These are phyloP conservation scores for Anguilla pacifica DNA, from an alignment of 2,797 vertebrate genomes.

Conservation along the genomic window DNA sequence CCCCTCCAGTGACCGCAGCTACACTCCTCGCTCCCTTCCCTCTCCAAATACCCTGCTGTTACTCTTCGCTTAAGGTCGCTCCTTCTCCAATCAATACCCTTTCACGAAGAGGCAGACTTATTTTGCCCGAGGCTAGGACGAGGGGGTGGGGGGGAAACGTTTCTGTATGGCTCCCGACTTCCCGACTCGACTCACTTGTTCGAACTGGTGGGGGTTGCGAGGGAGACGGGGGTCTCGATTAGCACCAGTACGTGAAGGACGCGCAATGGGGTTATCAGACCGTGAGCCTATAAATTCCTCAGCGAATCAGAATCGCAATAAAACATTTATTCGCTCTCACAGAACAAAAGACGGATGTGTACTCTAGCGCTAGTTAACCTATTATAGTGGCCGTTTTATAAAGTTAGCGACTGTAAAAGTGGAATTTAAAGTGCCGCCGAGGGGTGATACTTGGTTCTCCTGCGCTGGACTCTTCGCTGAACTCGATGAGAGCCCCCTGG, in stretches of 20 bases:
- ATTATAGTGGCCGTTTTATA: conserved; percentile 40
- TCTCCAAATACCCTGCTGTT: conserved; percentile 25
- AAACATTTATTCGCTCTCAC: conserved; percentile 32
- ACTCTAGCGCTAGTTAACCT: conserved; percentile 38
- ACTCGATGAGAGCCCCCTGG: conserved; percentile 78
- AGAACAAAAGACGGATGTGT: conserved; percentile 33
- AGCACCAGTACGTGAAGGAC: conserved; percentile 14
- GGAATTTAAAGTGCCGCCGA: conserved; percentile 30
- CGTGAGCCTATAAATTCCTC: conserved; percentile 28
- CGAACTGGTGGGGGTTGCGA: background rate
- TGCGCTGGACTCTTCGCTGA: conserved; percentile 38
- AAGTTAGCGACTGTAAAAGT: conserved; percentile 38
- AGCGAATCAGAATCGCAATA: conserved; percentile 19
- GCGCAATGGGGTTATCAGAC: background rate
- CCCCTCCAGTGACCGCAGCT: background rate
- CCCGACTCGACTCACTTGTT: background rate
- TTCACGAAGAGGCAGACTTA: background rate
- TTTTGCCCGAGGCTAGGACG: conserved; percentile 22
- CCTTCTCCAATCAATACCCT: conserved; percentile 18
- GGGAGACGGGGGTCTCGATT: background rate
- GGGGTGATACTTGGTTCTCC: conserved; percentile 21
- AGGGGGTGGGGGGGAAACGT: background rate
- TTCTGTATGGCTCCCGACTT: background rate
- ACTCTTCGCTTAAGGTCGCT: conserved; percentile 21
- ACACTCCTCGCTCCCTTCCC: conserved; percentile 25